A percentile compares a stretch with the other conserved stretches of the same genome.
Evolutionary conservation across 2,113 vertebrate genomes (phyloP).

Genomic region (Toxotes jaculatrix): DNA sequence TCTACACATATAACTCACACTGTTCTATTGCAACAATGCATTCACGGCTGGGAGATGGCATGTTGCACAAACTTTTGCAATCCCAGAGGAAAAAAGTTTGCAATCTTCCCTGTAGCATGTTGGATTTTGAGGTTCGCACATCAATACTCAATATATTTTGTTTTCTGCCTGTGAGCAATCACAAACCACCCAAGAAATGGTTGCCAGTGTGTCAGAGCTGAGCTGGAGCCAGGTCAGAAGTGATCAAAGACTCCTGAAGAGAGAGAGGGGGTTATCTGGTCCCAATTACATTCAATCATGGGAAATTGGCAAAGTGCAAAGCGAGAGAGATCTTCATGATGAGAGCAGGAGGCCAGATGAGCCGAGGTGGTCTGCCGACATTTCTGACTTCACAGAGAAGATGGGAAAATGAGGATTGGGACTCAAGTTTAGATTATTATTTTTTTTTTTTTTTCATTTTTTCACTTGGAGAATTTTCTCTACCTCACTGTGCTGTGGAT

Average conservation of each 20-base stretch:
- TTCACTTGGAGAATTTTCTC: slow-evolving; percentile 12
- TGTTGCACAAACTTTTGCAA: slow-evolving; percentile 12
- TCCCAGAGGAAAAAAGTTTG: slow-evolving; percentile 12
- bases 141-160: slow-evolving; percentile 60
- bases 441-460: neutral
- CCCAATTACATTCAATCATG: slow-evolving; percentile 82
- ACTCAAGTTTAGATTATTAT: neutral
- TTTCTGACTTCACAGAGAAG: slow-evolving; percentile 62
- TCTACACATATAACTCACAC: slow-evolving; percentile 20
- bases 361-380: slow-evolving; percentile 70
- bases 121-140: slow-evolving; percentile 49
- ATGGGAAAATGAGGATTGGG: slow-evolving; percentile 37
- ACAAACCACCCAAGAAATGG: slow-evolving; percentile 76
- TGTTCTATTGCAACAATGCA: neutral
- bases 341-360: slow-evolving; percentile 76
- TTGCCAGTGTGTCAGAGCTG: slow-evolving; percentile 74
- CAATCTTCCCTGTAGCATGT: slow-evolving; percentile 36
- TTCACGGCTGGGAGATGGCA: neutral
- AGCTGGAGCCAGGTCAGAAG: slow-evolving; percentile 72
- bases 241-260: slow-evolving; percentile 75
- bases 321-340: slow-evolving; percentile 71
- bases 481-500: neutral
- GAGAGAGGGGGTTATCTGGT: slow-evolving; percentile 75
- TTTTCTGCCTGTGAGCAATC: slow-evolving; percentile 72
- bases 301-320: slow-evolving; percentile 79